Base-by-base conservation (phyloP, 2,888 invertebrate genomes). In the Polylopha cassiicola region DNA sequence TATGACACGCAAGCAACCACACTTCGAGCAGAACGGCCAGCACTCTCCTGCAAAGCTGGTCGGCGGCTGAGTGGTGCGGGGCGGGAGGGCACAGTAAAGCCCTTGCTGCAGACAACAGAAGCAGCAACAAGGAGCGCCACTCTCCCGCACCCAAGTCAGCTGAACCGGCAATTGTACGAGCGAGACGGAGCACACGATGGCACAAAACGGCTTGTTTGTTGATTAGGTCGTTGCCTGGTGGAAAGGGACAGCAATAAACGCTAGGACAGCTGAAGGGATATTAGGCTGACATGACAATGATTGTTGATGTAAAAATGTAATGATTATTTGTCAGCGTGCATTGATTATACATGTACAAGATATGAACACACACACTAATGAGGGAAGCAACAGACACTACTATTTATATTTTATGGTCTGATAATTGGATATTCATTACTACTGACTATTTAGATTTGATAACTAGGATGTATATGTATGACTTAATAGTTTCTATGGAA, bases 151-250 rank as follows among this genome's bases (percentile, higher is more conserved):
- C 93, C 56, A 98, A 87, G 9, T 61, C 55, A 0, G 78, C 85
- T 21, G 73, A 61, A 27, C 69, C 81, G 1, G 76, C 86, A 8
- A 86, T 90, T 58, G 92, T 90, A 60, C 96, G 95, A 1, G 96
- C 85, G 2, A 95, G 92, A 16, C 97, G 88, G 22, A 97, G 80
- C 7, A 97, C 96, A 46, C 97, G 89, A 75, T 97, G 97, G 73
- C 97, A 97, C 1, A 97, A 87, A 2, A 98, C 93, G 0, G 97
- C 97, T 82, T 98, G 98, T 46, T 96, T 90, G 72, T 95, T 95
- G 53, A 95, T 95, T 3, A 94, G 91, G 72, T 98, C 98, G 23
- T 93, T 89, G 55, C 93, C 95, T 96, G 61, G n/a, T n/a, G n/a
- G n/a, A n/a, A n/a, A n/a, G n/a, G n/a, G n/a, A n/a, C n/a, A n/a